These are phyloP conservation scores for Tenodera sinensis DNA, from an alignment of 2,888 invertebrate species.

Conservation along the genomic window DNA sequence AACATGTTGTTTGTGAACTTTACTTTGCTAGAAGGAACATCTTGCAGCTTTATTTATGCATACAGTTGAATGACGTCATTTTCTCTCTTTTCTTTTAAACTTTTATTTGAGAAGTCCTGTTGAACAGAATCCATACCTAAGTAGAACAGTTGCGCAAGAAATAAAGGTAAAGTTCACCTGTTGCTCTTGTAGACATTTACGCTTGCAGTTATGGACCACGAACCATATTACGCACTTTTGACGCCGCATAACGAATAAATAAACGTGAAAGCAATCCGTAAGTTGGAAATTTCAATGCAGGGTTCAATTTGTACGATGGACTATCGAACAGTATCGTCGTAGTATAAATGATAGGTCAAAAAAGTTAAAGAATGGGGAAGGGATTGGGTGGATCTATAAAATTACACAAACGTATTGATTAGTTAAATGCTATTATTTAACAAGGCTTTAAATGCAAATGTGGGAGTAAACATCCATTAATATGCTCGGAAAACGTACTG, in stretches of 20 bases:
- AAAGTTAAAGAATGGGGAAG: no score
- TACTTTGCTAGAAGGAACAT: neutral
- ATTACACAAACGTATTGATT: neutral
- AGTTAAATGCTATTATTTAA: neutral
- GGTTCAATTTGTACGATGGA: neutral
- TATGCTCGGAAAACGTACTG: no score
- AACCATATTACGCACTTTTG: no score
- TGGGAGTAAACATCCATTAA: no score
- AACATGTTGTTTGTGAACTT: neutral
- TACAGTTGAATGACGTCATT: no score
- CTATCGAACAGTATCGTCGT: neutral
- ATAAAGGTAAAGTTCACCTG: neutral
- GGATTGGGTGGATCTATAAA: neutral
- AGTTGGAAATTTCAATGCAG: neutral
- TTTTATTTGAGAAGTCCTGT: neutral
- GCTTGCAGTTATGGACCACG: no score
- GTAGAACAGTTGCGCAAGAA: neutral
- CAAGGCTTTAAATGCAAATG: neutral
- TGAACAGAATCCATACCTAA: neutral
- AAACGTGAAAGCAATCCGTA: neutral
- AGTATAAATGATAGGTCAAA: neutral
- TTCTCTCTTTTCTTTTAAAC: no score
- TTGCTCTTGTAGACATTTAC: neutral
- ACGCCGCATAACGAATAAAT: neutral
- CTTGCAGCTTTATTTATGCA: neutral